A percentile compares a stretch with the other conserved stretches of the same genome.
These are phyloP conservation scores for Chromis chromis DNA, from an alignment of 2,797 vertebrate species.

Conservation along the genomic window DNA sequence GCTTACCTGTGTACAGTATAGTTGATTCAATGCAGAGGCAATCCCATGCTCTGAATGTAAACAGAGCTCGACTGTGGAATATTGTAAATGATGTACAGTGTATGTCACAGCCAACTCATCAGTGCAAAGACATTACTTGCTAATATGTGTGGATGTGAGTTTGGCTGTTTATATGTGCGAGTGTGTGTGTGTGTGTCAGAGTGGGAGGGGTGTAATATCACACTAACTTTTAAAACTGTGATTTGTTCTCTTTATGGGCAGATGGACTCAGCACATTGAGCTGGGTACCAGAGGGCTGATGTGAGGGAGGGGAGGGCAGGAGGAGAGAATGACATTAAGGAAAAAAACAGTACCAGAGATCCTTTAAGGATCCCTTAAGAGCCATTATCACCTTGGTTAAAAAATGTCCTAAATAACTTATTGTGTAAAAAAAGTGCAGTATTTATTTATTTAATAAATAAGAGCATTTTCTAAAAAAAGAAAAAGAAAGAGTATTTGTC, in stretches of 20 bases:
- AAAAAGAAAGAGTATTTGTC: constrained; percentile 39
- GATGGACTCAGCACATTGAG: constrained; percentile 82
- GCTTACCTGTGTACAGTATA: constrained; percentile 66
- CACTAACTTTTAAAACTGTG: constrained; percentile 80
- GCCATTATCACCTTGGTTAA: constrained; percentile 69
- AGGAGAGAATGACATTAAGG: constrained; percentile 43
- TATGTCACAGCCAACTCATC: constrained; percentile 72
- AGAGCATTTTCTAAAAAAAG: constrained; percentile 73
- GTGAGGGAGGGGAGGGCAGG: constrained; percentile 8
- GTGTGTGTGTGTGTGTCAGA: constrained; percentile 32
- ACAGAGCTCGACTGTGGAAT: constrained; percentile 74
- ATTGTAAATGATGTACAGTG: constrained; percentile 77
- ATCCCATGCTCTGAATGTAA: constrained; percentile 66
- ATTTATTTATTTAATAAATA: constrained; percentile 94
- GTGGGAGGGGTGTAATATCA: constrained; percentile 58
- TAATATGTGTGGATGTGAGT: constrained; percentile 49
- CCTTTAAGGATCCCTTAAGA: constrained; percentile 52
- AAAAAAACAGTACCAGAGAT: constrained; percentile 39
- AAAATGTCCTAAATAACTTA: constrained; percentile 88
- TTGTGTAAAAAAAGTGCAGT: constrained; percentile 93
- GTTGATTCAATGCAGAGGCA: constrained; percentile 42
- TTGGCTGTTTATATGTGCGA: constrained; percentile 21
- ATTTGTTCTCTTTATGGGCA: constrained; percentile 85
- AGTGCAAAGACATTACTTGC: constrained; percentile 67
- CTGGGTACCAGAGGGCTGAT: constrained; percentile 60